Conservation (phyloP, 2,797 vertebrate genomes). For the Clarias pachynema region DNA sequence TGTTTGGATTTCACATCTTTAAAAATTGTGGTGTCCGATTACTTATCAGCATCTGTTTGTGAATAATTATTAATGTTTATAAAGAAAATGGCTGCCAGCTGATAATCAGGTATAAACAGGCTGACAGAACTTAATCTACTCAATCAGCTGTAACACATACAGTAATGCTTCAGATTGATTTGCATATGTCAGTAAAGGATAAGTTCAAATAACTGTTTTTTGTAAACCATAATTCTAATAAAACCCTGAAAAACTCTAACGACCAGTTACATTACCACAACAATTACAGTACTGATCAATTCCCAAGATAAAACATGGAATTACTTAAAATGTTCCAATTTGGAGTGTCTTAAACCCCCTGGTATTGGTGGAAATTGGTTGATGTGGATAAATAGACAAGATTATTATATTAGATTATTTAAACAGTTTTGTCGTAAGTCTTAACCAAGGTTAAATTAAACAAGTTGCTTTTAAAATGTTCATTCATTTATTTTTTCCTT, state of each 20-base stretch:
- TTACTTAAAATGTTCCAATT: neutral
- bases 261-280: too few relatives aligned
- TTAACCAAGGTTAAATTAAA: neutral
- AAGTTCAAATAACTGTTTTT: neutral
- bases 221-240: neutral
- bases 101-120: too few relatives aligned
- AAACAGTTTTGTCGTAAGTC: neutral
- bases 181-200: neutral
- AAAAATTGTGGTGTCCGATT: too few relatives aligned
- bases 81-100: neutral
- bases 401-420: neutral
- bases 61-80: too few relatives aligned
- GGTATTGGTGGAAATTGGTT: too few relatives aligned
- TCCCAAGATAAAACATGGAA: too few relatives aligned
- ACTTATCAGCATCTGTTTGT: too few relatives aligned
- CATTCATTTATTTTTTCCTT: conserved; percentile 46
- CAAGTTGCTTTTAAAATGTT: neutral
- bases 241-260: neutral
- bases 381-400: neutral
- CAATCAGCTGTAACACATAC: neutral
- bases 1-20: too few relatives aligned
- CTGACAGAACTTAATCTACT: neutral
- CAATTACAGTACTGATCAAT: too few relatives aligned
- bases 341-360: too few relatives aligned
- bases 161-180: neutral